A percentile compares a stretch with the other conserved stretches of the same genome.
Conservation (phyloP, 2,113 vertebrate species). For the Cromileptes altivelis region DNA sequence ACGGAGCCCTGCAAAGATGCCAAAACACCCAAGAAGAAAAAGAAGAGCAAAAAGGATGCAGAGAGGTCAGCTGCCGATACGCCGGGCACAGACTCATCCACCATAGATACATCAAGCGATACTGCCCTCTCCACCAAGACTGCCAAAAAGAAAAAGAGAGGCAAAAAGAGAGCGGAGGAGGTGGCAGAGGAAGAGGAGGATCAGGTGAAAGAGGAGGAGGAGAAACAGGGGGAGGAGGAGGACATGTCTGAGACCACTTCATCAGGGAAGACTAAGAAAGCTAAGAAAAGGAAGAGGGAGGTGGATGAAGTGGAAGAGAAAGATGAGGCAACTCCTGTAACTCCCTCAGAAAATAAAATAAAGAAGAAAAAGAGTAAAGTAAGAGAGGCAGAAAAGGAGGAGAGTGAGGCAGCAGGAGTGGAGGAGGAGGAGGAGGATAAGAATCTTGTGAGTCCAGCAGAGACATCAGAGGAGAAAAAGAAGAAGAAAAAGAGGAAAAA, state of each 20-base stretch:
- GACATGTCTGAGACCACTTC: not conserved
- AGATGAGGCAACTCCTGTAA: not conserved
- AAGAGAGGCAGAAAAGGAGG: conserved; percentile 15
- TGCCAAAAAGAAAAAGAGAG: conserved; percentile 53
- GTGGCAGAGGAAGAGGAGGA: not conserved
- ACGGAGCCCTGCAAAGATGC: fast-evolving
- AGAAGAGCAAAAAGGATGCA: conserved; percentile 29
- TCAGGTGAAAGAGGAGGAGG: not conserved
- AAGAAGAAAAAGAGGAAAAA: conserved; percentile 35
- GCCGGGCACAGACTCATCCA: conserved; percentile 4
- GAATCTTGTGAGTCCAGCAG: not conserved
- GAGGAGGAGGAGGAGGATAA: conserved; percentile 9
- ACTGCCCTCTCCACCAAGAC: conserved; percentile 26
- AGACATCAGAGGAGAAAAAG: conserved; percentile 1
- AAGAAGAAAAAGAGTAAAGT: conserved; percentile 49
- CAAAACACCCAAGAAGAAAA: conserved; percentile 43
- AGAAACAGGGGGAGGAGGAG: not conserved
- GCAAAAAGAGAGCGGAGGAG: conserved; percentile 24
- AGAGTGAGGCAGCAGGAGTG: not conserved
- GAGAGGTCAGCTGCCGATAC: conserved; percentile 2
- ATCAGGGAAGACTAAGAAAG: conserved; percentile 48
- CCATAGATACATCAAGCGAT: not conserved
- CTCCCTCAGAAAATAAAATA: not conserved
- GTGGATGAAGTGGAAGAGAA: conserved; percentile 27
- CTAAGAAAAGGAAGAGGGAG: conserved; percentile 69